These are phyloP conservation scores for Eleginops maclovinus DNA, from an alignment of 2,113 vertebrate species.

Conservation along the genomic window DNA sequence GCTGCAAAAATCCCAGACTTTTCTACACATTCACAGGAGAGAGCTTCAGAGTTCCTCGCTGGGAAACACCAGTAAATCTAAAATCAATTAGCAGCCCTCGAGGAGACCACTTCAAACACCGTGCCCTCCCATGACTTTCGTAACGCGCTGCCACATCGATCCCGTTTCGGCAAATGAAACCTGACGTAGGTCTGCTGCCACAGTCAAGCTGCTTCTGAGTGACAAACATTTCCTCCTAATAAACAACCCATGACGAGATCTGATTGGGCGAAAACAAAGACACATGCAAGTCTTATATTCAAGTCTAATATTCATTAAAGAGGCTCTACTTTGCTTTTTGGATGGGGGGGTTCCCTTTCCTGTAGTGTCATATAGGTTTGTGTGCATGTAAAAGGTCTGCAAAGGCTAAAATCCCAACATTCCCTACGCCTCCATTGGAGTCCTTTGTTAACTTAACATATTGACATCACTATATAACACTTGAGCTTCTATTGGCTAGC, in stretches of 20 bases:
- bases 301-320: no score
- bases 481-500: no score
- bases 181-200: slow-evolving; percentile 50
- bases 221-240: slow-evolving; percentile 70
- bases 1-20: slow-evolving; percentile 26
- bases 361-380: no score
- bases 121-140: slow-evolving; percentile 64
- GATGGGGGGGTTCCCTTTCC: no score
- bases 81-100: slow-evolving; percentile 74
- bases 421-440: no score
- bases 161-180: slow-evolving; percentile 70
- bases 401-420: no score
- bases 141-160: slow-evolving; percentile 71
- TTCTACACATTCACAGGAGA: slow-evolving; percentile 38
- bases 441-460: no score
- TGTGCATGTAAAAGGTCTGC: no score
- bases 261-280: slow-evolving; percentile 17
- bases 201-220: slow-evolving; percentile 42
- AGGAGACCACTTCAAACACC: slow-evolving; percentile 70
- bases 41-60: slow-evolving; percentile 28
- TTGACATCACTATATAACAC: no score
- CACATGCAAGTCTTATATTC: not conserved
- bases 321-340: no score
- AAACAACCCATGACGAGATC: slow-evolving; percentile 44
- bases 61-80: slow-evolving; percentile 65